Evolutionary conservation across 2,888 invertebrate species (phyloP).

Genomic region (Drosophila longiperda): DNA sequence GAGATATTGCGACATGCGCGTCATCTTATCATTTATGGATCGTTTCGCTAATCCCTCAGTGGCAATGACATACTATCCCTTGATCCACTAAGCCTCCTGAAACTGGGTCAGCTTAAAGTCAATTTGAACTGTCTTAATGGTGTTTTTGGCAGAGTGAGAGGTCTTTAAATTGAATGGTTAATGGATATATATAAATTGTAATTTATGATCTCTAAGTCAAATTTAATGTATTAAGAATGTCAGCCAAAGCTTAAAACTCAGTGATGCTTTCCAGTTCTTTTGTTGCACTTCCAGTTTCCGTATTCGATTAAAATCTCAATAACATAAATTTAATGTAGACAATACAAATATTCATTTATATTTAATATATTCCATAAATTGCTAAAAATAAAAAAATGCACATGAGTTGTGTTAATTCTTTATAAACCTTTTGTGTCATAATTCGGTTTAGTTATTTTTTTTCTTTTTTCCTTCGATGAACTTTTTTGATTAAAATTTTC

Average conservation of each 20-base stretch:
- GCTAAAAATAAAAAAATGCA: neutral
- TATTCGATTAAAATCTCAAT: neutral
- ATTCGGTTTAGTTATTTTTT: neutral
- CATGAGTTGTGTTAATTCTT: neutral
- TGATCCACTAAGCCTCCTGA: constrained; percentile 13
- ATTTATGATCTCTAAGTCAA: constrained; percentile 29
- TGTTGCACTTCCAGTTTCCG: neutral
- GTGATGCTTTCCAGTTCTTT: neutral
- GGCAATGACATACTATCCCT: constrained; percentile 45
- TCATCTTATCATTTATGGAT: constrained; percentile 41
- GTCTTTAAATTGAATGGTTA: constrained; percentile 13
- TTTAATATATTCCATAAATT: neutral
- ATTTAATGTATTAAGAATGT: constrained; percentile 22
- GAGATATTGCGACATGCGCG: constrained; percentile 27
- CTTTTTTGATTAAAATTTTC: neutral
- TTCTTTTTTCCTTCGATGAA: neutral
- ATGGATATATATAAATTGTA: neutral
- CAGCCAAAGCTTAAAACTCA: constrained; percentile 9
- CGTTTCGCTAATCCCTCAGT: constrained; percentile 27
- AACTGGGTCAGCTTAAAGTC: constrained; percentile 57
- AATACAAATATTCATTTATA: neutral
- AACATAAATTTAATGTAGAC: neutral
- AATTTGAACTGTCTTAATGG: constrained; percentile 21
- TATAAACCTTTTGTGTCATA: neutral
- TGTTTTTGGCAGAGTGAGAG: constrained; percentile 32